phyloP scores from a whole-genome alignment of 2,888 invertebrate genomes.

The Nephrotoma guestfalica region DNA sequence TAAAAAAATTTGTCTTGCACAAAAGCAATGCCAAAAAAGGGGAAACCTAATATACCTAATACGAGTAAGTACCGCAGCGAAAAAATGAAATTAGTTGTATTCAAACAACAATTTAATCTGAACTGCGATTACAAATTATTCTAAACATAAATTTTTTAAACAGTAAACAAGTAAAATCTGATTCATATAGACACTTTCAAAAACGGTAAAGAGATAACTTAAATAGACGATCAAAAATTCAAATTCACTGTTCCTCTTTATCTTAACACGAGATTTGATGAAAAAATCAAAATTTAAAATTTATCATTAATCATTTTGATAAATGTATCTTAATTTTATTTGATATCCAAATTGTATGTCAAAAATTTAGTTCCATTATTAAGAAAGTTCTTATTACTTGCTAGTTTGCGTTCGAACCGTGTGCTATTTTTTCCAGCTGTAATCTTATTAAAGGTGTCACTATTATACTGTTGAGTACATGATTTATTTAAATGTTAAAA shows the following conservation, averaged over 20 bases:
- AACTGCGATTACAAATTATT: background rate
- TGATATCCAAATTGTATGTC: background rate
- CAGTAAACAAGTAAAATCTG: background rate
- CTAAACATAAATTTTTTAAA: background rate
- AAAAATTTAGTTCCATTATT: background rate
- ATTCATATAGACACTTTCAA: background rate
- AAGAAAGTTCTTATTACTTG: background rate
- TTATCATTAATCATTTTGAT: background rate
- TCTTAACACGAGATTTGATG: background rate
- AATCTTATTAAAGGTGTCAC: background rate
- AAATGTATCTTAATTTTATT: background rate
- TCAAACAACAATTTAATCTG: background rate
- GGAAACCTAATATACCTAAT: too few relatives aligned
- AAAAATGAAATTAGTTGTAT: background rate
- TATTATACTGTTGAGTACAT: background rate
- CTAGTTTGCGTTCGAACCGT: background rate
- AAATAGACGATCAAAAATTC: background rate
- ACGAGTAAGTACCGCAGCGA: too few relatives aligned
- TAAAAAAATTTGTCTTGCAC: too few relatives aligned
- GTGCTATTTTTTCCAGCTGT: background rate
- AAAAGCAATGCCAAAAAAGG: too few relatives aligned
- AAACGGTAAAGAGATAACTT: background rate
- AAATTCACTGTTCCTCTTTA: background rate
- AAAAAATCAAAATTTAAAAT: background rate
- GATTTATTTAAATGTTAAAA: too few relatives aligned